Percentiles rank a stretch among this genome's conserved stretches.
Evolutionary conservation across 2,797 vertebrate species (phyloP).

Genomic region (Sebastes reedi): DNA sequence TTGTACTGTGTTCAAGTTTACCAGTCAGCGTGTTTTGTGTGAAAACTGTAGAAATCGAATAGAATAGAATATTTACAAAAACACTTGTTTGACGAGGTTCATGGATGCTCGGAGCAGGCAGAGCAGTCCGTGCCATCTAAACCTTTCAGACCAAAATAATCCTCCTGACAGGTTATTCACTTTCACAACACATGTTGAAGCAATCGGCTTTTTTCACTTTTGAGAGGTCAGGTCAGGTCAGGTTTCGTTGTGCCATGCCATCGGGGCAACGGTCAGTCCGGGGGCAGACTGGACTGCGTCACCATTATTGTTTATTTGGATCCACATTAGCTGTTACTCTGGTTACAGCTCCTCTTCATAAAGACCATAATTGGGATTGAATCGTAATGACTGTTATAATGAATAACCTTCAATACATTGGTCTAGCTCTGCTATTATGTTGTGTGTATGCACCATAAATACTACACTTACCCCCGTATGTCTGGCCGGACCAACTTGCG

Average conservation of each 20-base stretch:
- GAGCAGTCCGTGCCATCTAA: neutral
- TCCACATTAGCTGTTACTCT: neutral
- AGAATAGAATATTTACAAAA: neutral
- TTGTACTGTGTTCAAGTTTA: neutral
- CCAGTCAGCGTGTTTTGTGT: neutral
- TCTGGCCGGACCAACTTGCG: neutral
- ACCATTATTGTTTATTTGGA: conserved; percentile 9
- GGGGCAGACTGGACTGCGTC: neutral
- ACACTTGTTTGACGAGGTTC: neutral
- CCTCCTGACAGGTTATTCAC: neutral
- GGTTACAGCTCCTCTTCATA: neutral
- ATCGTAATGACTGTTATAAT: too few species aligned
- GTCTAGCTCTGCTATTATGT: neutral
- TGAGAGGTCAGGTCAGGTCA: neutral
- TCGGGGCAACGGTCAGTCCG: neutral
- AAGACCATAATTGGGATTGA: neutral
- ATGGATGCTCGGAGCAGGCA: neutral
- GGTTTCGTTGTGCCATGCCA: neutral
- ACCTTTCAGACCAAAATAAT: conserved; percentile 32
- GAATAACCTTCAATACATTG: too few species aligned
- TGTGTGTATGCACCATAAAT: neutral
- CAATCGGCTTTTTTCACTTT: neutral
- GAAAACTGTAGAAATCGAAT: neutral
- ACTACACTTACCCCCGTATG: neutral
- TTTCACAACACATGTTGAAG: conserved; percentile 43